Evolutionary conservation across 2,797 vertebrate genomes (phyloP).

Genomic region (Syngnathus acus): DNA sequence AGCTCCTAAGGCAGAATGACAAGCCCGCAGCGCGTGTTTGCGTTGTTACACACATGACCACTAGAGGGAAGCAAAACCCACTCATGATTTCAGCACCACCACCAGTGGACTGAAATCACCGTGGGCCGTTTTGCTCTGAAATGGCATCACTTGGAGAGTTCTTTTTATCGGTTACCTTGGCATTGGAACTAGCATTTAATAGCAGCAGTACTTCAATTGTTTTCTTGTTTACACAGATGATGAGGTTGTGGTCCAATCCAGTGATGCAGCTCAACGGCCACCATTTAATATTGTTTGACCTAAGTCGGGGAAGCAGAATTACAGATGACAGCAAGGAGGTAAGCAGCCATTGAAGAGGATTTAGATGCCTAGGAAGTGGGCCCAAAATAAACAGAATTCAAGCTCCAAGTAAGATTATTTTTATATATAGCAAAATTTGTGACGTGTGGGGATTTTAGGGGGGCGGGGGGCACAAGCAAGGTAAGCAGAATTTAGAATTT

Average conservation of each 20-base stretch:
- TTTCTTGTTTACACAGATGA: neutral
- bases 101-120: slow-evolving; percentile 36
- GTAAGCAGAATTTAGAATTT: neutral
- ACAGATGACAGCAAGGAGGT: neutral
- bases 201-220: neutral
- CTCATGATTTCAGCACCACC: slow-evolving; percentile 51
- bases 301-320: neutral
- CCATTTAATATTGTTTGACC: neutral
- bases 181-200: neutral
- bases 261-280: neutral
- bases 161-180: too few species aligned
- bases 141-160: neutral
- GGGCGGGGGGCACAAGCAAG: too few species aligned
- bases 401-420: too few species aligned
- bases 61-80: slow-evolving; percentile 50
- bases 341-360: too few species aligned
- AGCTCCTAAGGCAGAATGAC: neutral
- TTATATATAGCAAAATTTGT: too few species aligned
- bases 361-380: too few species aligned
- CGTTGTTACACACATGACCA: neutral
- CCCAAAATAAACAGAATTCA: too few species aligned
- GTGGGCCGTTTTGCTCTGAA: neutral
- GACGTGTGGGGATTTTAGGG: too few species aligned
- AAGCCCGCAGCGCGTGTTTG: neutral
- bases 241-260: neutral